Conservation (phyloP, 2,797 vertebrate species). For the Picus viridis region DNA sequence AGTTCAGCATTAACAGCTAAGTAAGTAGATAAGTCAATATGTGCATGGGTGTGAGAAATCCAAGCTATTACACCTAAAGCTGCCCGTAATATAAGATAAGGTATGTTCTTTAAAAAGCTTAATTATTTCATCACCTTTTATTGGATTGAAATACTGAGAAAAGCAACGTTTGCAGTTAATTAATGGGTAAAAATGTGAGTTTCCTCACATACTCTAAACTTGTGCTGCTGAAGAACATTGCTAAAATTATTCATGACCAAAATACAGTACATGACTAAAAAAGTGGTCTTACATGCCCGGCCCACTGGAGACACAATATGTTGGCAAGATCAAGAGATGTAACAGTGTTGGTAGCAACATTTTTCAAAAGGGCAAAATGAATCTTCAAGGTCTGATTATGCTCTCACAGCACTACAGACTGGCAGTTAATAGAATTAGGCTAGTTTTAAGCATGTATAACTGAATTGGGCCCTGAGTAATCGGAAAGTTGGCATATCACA, state of each 20-base stretch:
- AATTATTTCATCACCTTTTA: neutral
- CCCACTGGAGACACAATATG: neutral
- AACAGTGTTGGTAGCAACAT: neutral
- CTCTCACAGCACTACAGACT: constrained; percentile 10
- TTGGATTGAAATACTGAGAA: neutral
- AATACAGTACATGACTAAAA: neutral
- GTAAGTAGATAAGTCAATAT: neutral
- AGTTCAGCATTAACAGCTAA: neutral
- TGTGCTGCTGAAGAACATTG: neutral
- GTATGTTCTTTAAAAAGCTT: neutral
- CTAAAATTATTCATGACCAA: neutral
- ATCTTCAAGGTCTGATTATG: constrained; percentile 24
- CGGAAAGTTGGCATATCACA: constrained; percentile 16
- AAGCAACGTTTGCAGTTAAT: neutral
- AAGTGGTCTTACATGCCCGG: neutral
- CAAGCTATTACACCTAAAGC: neutral
- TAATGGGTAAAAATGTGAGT: neutral
- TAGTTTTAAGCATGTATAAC: constrained; percentile 40
- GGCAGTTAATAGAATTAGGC: constrained; percentile 40
- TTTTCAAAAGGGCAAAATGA: constrained; percentile 8
- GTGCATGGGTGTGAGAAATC: neutral
- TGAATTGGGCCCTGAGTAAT: constrained; percentile 31
- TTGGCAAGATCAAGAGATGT: neutral
- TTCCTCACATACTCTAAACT: neutral
- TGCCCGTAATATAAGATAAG: neutral